phyloP scores from a whole-genome alignment of 64 coral and sea anemone species.

The Stichodactyla helianthus region DNA sequence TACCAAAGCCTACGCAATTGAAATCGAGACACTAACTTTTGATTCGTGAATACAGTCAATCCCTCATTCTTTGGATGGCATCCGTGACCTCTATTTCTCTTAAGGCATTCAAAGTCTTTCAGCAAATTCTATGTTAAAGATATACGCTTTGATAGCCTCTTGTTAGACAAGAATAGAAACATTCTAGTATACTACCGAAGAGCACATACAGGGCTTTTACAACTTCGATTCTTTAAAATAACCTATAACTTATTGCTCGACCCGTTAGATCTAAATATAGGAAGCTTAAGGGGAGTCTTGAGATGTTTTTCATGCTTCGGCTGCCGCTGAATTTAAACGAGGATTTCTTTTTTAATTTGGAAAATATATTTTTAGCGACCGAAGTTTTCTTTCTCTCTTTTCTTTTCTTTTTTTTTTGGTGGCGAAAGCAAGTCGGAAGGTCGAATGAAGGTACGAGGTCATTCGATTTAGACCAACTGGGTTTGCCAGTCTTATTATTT shows the following conservation, averaged over 20 bases:
- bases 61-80: not conserved
- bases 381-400: too few species aligned
- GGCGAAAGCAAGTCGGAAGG: too few species aligned
- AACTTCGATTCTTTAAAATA: not conserved
- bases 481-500: too few species aligned
- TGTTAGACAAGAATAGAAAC: not conserved
- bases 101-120: slow-evolving; percentile 14
- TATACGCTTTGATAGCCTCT: not conserved
- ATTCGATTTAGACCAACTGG: too few species aligned
- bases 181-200: not conserved
- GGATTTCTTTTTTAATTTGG: too few species aligned
- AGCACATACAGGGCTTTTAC: not conserved
- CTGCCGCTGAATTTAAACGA: too few species aligned
- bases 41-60: not conserved
- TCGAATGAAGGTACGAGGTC: too few species aligned
- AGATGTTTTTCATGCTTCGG: not conserved
- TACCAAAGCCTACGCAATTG: not conserved
- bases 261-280: not conserved
- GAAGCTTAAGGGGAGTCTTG: not conserved
- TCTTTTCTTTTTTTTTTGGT: too few species aligned
- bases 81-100: not conserved
- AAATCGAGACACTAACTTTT: not conserved
- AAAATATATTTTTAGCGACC: too few species aligned
- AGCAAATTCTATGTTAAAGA: not conserved
- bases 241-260: not conserved